Evolutionary conservation across 2,797 vertebrate species (phyloP).

Genomic region (Halcyon smyrnensis): DNA sequence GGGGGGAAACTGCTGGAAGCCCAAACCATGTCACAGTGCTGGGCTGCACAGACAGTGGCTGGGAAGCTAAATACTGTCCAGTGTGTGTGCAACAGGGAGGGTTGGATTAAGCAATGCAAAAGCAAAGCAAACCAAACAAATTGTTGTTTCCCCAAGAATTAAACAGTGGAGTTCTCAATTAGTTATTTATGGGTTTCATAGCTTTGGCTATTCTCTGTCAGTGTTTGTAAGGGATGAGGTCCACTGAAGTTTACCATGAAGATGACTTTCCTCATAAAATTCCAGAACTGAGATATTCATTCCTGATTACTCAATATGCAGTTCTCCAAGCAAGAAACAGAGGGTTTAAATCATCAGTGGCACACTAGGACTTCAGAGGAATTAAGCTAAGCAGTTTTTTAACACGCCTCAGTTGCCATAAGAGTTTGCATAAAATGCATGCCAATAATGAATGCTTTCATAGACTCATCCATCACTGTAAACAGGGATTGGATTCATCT

Average conservation of each 20-base stretch:
- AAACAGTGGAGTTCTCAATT: neutral
- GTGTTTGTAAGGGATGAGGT: neutral
- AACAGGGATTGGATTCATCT: constrained; percentile 6
- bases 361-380: constrained; percentile 4
- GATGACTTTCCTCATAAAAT: constrained; percentile 13
- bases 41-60: neutral
- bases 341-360: constrained; percentile 39
- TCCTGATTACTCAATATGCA: constrained; percentile 22
- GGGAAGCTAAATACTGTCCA: neutral
- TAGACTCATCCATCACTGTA: constrained; percentile 37
- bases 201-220: neutral
- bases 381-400: constrained; percentile 31
- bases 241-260: neutral
- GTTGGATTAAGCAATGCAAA: neutral
- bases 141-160: neutral
- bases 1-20: neutral
- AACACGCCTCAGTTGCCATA: neutral
- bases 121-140: neutral
- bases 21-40: neutral
- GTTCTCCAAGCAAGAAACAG: neutral
- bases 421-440: constrained; percentile 34
- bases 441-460: constrained; percentile 32
- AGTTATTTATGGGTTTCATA: neutral
- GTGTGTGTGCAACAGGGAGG: neutral
- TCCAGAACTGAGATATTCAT: neutral